Base-by-base conservation (phyloP, 2,888 invertebrate species). In the Luperina testacea region DNA sequence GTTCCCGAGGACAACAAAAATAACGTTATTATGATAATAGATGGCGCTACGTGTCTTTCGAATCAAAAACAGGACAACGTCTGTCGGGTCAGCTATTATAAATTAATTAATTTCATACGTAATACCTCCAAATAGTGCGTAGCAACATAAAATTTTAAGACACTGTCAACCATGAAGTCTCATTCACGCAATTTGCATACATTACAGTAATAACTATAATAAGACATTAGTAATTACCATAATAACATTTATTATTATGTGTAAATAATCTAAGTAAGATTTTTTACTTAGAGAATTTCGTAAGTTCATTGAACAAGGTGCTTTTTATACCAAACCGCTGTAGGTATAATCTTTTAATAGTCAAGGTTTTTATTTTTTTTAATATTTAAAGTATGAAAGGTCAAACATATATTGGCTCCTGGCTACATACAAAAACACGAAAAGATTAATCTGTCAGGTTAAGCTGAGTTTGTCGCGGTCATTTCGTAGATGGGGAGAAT, bases 201-300 rank as follows among this genome's bases (percentile, higher is more conserved):
- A 78, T 86, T 81, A 72, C 15, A 71, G 45, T 64, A 57, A 69
- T 84, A 42, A 72, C 80, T 65, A 65, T 61, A 78, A 45, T 69
- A 61, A 72, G 45, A 73, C 76, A 77, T 76, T 64, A 84, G 59
- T 63, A 74, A 84, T 82, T 80, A 79, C 72, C 71, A 84, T 84
- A 82, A 82, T 67, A 77, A 59, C 61, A 82, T 74, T 81, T 73
- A 82, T 82, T 85, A 81, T 77, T 81, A 83, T 74, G 74, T 82
- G 72, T 76, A 61, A 86, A 82, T 77, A 71, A 68, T 74, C 20
- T 32, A 27, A 0, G 71, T 64, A n/a, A 1, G 11, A 74, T 78
- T 84, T 80, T 59, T 48, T 70, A 9, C 9, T 24, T 64, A 69
- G 59, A n/a, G 59, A 61, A 17, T 75, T 77, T 53, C 0, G 4